Evolutionary conservation across 2,797 vertebrate species (phyloP).

Genomic region (Mormyrops boulengeri): DNA sequence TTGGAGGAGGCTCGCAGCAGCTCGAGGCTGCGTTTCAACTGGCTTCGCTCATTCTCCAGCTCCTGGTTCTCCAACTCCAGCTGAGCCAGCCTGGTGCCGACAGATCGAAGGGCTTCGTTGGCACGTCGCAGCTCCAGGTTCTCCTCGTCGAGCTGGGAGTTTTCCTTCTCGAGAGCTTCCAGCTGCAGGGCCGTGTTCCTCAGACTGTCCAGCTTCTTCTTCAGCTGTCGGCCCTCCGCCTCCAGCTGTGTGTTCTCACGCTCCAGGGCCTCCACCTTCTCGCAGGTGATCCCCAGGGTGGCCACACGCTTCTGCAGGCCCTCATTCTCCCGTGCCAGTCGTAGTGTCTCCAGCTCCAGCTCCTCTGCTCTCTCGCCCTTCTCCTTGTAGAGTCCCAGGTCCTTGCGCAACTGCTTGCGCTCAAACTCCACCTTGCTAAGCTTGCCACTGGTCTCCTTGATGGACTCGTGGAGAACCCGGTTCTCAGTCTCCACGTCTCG

Average conservation of each 20-base stretch:
- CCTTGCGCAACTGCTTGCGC: conserved; percentile 85
- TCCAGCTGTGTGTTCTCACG: conserved; percentile 88
- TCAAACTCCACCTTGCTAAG: conserved; percentile 91
- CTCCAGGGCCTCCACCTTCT: conserved; percentile 81
- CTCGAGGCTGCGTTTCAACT: conserved; percentile 82
- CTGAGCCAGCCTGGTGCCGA: conserved; percentile 77
- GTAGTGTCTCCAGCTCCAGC: conserved; percentile 76
- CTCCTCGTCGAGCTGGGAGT: conserved; percentile 84
- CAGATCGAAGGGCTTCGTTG: conserved; percentile 75
- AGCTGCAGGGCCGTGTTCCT: conserved; percentile 85
- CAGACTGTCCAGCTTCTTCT: conserved; percentile 80
- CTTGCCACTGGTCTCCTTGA: conserved; percentile 87
- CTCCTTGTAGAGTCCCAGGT: conserved; percentile 85
- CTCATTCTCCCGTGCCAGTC: conserved; percentile 85
- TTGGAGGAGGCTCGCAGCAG: conserved; percentile 89
- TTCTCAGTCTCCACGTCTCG: conserved; percentile 97
- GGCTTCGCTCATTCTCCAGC: conserved; percentile 84
- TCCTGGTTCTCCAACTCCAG: conserved; percentile 88
- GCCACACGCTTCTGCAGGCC: conserved; percentile 85
- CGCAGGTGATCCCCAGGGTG: conserved; percentile 84
- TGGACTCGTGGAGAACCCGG: conserved; percentile 88
- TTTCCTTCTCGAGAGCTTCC: conserved; percentile 90
- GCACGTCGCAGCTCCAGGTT: conserved; percentile 83
- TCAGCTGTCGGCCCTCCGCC: conserved; percentile 78
- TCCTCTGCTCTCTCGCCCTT: conserved; percentile 86